phyloP scores from a whole-genome alignment of 2,797 vertebrate species.

The Acropternis orthonyx region DNA sequence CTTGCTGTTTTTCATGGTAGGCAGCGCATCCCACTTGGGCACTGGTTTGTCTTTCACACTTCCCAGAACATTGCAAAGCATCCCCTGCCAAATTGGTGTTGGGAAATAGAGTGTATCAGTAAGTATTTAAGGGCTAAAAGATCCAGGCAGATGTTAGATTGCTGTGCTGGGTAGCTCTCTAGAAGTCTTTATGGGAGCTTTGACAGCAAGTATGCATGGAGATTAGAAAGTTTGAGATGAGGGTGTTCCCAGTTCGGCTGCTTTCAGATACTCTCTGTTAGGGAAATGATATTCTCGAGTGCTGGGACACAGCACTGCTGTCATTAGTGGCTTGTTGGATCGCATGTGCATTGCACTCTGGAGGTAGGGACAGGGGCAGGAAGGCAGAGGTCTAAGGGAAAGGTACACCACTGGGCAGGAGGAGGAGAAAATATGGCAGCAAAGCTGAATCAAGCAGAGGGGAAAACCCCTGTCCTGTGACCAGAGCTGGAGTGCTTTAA shows the following conservation, averaged over 20 bases:
- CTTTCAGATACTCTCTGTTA: not conserved
- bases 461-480: not conserved
- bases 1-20: not conserved
- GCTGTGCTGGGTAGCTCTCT: rapidly evolving
- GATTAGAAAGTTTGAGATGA: not conserved
- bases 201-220: not conserved
- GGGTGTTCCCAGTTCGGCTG: not conserved
- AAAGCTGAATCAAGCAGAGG: not conserved
- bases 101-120: not conserved
- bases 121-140: not conserved
- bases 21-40: rapidly evolving
- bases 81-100: not conserved
- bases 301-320: rapidly evolving
- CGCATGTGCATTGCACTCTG: not conserved
- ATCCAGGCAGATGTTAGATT: not conserved
- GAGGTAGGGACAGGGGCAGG: rapidly evolving
- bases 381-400: not conserved
- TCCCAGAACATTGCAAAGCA: not conserved
- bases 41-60: not conserved
- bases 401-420: rapidly evolving
- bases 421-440: not conserved
- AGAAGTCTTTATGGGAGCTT: rapidly evolving
- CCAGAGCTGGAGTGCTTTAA: not conserved
- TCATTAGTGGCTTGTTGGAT: not conserved
- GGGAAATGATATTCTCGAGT: not conserved